These are phyloP conservation scores for Sebastes ruberrimus DNA, from an alignment of 2,797 vertebrate species.

Conservation along the genomic window DNA sequence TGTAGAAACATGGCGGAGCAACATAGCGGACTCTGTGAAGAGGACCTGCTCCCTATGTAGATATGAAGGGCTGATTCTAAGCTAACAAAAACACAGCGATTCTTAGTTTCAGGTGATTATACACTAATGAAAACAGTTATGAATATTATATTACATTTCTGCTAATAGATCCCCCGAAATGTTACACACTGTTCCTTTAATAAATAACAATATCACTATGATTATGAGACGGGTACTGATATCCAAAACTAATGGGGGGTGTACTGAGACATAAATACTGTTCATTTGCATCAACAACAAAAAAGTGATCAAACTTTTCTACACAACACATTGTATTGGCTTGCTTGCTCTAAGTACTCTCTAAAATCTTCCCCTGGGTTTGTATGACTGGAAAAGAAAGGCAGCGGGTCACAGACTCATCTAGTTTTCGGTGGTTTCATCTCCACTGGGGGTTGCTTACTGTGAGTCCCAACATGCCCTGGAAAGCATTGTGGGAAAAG, in stretches of 20 bases:
- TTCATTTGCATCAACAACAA: not conserved
- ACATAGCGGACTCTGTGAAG: no score
- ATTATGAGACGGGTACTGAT: not conserved
- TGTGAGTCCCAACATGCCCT: constrained; percentile 45
- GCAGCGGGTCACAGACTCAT: constrained; percentile 49
- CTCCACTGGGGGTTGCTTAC: constrained; percentile 61
- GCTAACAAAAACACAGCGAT: no score
- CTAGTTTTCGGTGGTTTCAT: constrained; percentile 51
- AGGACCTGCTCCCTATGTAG: no score
- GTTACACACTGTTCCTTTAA: no score
- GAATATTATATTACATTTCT: no score
- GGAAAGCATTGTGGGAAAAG: constrained; percentile 62
- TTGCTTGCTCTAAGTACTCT: constrained; percentile 11
- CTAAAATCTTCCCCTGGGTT: constrained; percentile 33
- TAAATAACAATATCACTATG: no score
- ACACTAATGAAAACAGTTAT: no score
- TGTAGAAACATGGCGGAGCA: no score
- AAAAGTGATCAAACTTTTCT: not conserved
- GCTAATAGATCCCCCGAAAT: no score
- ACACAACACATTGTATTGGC: constrained; percentile 7
- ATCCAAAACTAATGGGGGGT: not conserved
- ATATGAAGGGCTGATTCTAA: no score
- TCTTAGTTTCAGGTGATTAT: no score
- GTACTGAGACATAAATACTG: not conserved
- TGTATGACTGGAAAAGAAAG: constrained; percentile 51